phyloP scores from a whole-genome alignment of 1,140 invertebrate genomes.

The Galleria mellonella region DNA sequence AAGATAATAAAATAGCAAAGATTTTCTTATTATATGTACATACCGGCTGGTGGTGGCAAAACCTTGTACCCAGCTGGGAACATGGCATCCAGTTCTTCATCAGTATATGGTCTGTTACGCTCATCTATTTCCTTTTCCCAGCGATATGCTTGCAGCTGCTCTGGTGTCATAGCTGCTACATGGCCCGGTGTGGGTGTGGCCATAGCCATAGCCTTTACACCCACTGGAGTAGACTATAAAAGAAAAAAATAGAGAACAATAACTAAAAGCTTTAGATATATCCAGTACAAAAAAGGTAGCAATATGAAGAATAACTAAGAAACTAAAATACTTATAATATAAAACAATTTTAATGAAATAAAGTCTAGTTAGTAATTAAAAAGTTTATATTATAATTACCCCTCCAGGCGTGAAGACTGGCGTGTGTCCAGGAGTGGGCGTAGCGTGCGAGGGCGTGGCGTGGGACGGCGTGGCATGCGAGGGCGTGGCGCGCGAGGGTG shows the following conservation, averaged over 20 bases:
- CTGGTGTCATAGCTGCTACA: constrained; percentile 98
- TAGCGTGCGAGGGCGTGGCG: constrained; percentile 68
- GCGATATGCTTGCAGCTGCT: constrained; percentile 98
- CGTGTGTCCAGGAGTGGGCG: constrained; percentile 64
- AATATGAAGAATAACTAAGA: no score
- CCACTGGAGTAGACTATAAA: constrained; percentile 88
- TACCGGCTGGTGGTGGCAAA: constrained; percentile 93
- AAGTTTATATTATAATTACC: constrained; percentile 45
- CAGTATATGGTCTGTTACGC: constrained; percentile 94
- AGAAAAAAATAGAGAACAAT: neutral
- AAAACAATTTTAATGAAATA: neutral
- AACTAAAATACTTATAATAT: no score
- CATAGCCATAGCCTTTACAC: constrained; percentile 97
- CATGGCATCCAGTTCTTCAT: constrained; percentile 97
- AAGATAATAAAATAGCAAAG: constrained; percentile 5
- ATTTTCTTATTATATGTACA: constrained; percentile 27
- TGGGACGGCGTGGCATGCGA: constrained; percentile 76
- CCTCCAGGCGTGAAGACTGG: constrained; percentile 82
- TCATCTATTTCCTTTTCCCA: constrained; percentile 99
- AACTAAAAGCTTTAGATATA: neutral
- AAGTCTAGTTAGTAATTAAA: neutral
- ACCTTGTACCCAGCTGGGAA: constrained; percentile 99
- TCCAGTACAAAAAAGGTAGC: no score
- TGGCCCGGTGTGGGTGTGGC: constrained; percentile 97
- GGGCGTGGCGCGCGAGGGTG: constrained; percentile 82